Evolutionary conservation across 1,140 invertebrate species (phyloP).

Genomic region (Rhyacophila brunnea): DNA sequence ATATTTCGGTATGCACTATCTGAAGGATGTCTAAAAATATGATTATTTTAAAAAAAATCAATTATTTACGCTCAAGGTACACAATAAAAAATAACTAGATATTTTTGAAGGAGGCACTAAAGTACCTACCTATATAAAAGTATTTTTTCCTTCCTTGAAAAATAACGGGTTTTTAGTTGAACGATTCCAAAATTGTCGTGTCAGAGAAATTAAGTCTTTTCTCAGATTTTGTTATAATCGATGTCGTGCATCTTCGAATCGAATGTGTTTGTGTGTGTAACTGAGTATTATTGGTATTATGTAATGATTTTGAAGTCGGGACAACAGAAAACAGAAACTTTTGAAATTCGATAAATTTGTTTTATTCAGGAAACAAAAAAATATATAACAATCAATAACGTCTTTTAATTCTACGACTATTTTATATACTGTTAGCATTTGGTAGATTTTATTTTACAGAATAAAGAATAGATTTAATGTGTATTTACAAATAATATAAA

Average conservation of each 20-base stretch:
- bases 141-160: too few relatives aligned
- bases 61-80: too few relatives aligned
- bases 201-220: conserved; percentile 14
- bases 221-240: conserved; percentile 7
- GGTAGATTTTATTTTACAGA: conserved; percentile 23
- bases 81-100: too few relatives aligned
- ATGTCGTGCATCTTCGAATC: conserved; percentile 2
- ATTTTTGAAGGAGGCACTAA: too few relatives aligned
- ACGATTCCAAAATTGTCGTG: conserved; percentile 9
- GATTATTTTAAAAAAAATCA: too few relatives aligned
- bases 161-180: conserved; percentile 10
- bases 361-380: conserved; percentile 35
- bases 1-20: too few relatives aligned
- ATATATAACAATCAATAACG: conserved; percentile 37
- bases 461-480: background rate
- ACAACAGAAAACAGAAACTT: conserved; percentile 28
- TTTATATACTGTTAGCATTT: conserved; percentile 31
- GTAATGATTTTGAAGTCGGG: background rate
- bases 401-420: conserved; percentile 31
- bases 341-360: conserved; percentile 34
- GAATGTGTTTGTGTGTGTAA: background rate
- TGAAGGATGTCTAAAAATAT: too few relatives aligned
- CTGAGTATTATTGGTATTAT: background rate
- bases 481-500: conserved; percentile 20
- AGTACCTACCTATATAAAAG: too few relatives aligned